These are phyloP conservation scores for Perizoma flavofasciatum DNA, from an alignment of 2,888 invertebrate species.

Conservation along the genomic window DNA sequence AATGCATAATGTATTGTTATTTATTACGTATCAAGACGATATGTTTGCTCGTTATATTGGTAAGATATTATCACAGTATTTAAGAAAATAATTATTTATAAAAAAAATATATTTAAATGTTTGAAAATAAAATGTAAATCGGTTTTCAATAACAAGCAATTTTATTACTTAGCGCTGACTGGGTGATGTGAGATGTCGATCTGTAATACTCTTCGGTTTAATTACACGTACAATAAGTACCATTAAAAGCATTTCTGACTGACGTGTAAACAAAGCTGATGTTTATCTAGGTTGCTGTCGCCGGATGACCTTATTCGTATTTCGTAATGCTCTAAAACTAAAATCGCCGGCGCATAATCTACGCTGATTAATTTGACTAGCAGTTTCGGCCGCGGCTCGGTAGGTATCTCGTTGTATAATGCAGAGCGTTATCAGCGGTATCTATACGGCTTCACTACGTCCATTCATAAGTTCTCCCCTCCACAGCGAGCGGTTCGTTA, in stretches of 20 bases:
- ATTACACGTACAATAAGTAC: constrained; percentile 6
- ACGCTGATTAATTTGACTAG: constrained; percentile 45
- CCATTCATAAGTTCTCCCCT: constrained; percentile 80
- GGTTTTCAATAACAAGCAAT: constrained; percentile 5
- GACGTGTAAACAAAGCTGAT: constrained; percentile 37
- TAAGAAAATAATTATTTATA: constrained; percentile 20
- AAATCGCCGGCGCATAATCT: constrained; percentile 46
- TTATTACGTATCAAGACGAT: constrained; percentile 23
- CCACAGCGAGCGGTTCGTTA: constrained; percentile 48
- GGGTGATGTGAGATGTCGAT: not conserved
- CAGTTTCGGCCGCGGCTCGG: constrained; percentile 42
- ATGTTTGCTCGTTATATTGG: constrained; percentile 16
- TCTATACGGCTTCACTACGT: constrained; percentile 78
- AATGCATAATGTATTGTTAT: constrained; percentile 12
- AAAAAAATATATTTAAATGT: constrained; percentile 5
- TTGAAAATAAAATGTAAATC: constrained; percentile 8
- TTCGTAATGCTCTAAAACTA: constrained; percentile 44
- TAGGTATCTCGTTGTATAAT: constrained; percentile 67
- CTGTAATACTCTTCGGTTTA: constrained; percentile 9
- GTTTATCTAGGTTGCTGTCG: constrained; percentile 44
- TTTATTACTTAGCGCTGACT: constrained; percentile 5
- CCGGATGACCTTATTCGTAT: constrained; percentile 41
- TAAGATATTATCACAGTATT: constrained; percentile 21
- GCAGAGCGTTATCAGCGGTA: constrained; percentile 74
- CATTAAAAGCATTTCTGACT: constrained; percentile 17